Base-by-base conservation (phyloP, 2,888 invertebrate species). In the Oconnorella tubifera region DNA sequence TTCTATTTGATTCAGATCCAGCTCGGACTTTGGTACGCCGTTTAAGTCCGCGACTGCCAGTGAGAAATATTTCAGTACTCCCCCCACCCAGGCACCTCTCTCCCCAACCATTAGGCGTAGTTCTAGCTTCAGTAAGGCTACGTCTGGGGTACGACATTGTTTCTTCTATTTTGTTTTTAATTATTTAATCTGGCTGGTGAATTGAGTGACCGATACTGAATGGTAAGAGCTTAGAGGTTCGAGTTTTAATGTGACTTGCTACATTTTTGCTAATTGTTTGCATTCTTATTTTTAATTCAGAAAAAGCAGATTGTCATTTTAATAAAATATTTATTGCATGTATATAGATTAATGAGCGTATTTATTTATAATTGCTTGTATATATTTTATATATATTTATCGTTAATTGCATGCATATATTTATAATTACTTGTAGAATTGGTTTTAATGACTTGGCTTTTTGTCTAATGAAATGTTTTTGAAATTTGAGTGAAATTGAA, bases 61-160 rank as follows among this genome's bases (percentile, higher is more conserved):
- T 6, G 61, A 61, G 57, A 50, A 50, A 51, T 50, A 53, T 29
- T 31, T 63, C 1, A 32, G 49, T 10, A 53, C 62, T 31, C 66
- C 65, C 14, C 71, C 71, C 0, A 62, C 55, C 25, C 65, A 67
- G 25, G 67, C 65, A 14, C 62, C 64, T 14, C 64, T 55, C 57
- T 71, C 71, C 4, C 71, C 71, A 6, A 51, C 68, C 1, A 60
- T 71, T 23, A 49, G 68, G 2, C 60, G 71, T 19, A 67, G 68
- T 51, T 71, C 71, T 33, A 70, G 70, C 62, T 71, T 71, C 65
- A 63, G 63, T 57, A 63, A 59, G 23, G 63, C 63, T 1, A 40
- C 48, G 19, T 14, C 59, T 27, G 40, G 10, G 40, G 40, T 14
- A 40, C 40, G 10, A 10, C 40, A 10, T 19, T 40, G 40, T 40